phyloP scores from a whole-genome alignment of 2,888 invertebrate species.

The Syritta pipiens region DNA sequence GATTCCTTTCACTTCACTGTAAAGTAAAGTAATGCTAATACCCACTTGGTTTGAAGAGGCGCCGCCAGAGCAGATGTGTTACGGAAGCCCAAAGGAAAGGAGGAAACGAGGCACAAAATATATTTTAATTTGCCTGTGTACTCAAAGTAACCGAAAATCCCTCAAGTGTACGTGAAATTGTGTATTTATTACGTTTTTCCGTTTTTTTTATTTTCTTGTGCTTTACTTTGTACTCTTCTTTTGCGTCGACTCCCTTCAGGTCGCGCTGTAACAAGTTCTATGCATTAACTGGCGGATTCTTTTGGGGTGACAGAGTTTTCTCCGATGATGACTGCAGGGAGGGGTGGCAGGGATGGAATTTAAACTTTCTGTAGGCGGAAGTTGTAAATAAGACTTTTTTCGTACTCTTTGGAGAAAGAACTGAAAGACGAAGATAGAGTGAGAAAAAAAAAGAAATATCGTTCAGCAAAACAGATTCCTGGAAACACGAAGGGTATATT shows the following conservation, averaged over 20 bases:
- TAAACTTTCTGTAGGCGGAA: slow-evolving; percentile 20
- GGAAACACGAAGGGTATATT: no score
- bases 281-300: slow-evolving; percentile 40
- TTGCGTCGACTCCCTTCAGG: slow-evolving; percentile 2
- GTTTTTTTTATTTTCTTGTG: slow-evolving; percentile 1
- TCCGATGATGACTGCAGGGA: background rate
- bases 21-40: slow-evolving; percentile 44
- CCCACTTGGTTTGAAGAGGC: slow-evolving; percentile 35
- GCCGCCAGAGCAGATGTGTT: background rate
- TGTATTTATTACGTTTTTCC: slow-evolving; percentile 66
- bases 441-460: no score
- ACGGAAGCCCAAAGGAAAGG: slow-evolving; percentile 38
- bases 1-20: background rate
- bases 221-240: background rate
- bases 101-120: slow-evolving; percentile 48
- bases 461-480: no score
- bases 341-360: background rate
- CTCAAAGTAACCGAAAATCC: slow-evolving; percentile 66
- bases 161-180: slow-evolving; percentile 66
- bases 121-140: slow-evolving; percentile 64
- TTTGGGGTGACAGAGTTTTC: slow-evolving; percentile 30
- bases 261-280: slow-evolving; percentile 44
- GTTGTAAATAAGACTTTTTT: slow-evolving; percentile 30
- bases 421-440: no score
- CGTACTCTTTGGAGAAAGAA: background rate